Percentiles rank a stretch among this genome's conserved stretches.
Conservation (phyloP, 2,888 invertebrate genomes). For the Pheosia tremula region DNA sequence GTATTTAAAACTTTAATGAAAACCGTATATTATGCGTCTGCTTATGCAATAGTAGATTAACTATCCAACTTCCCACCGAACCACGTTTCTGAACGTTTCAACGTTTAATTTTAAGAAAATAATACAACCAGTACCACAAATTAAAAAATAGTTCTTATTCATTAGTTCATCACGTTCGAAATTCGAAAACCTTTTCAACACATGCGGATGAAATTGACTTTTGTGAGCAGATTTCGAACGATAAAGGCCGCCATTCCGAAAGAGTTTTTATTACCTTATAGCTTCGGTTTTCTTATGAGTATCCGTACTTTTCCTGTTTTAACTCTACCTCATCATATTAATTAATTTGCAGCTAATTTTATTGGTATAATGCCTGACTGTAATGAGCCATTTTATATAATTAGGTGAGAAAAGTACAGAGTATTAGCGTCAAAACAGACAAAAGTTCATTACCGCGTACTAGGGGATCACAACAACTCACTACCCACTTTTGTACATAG, state of each 20-base stretch:
- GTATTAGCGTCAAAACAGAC: slow-evolving; percentile 1
- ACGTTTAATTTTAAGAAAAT: too few species aligned
- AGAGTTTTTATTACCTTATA: slow-evolving; percentile 24
- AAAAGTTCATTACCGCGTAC: slow-evolving; percentile 26
- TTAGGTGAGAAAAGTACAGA: not conserved
- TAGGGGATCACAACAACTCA: slow-evolving; percentile 21
- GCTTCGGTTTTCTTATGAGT: slow-evolving; percentile 11
- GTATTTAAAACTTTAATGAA: slow-evolving; percentile 34
- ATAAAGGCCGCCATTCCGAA: too few species aligned
- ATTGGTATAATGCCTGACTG: not conserved
- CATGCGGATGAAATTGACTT: too few species aligned
- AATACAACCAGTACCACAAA: too few species aligned
- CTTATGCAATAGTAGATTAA: slow-evolving; percentile 11
- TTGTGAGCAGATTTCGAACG: too few species aligned
- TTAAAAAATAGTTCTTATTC: too few species aligned
- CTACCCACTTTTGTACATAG: slow-evolving; percentile 13
- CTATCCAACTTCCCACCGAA: too few species aligned
- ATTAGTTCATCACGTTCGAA: too few species aligned
- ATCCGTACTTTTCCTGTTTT: not conserved
- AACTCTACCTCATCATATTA: not conserved
- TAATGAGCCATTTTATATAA: not conserved
- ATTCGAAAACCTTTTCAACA: too few species aligned
- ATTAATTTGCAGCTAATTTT: not conserved
- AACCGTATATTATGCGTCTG: slow-evolving; percentile 22
- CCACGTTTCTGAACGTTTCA: too few species aligned